phyloP scores from a whole-genome alignment of 2,113 vertebrate genomes.

The Thalassarche chlororhynchos region DNA sequence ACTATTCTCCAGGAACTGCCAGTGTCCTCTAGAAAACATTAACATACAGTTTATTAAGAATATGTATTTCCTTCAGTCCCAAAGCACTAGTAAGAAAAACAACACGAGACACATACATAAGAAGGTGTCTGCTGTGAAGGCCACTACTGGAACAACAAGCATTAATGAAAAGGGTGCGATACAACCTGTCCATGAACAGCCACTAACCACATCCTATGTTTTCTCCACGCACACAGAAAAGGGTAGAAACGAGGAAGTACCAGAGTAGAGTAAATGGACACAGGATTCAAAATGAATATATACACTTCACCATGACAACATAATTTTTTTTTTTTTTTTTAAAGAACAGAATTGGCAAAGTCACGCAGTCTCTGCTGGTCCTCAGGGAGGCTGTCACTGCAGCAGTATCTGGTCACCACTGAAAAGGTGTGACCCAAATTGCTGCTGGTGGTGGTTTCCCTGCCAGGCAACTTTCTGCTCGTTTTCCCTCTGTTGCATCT shows the following conservation, averaged over 20 bases:
- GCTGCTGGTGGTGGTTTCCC: neutral
- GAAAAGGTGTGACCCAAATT: neutral
- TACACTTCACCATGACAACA: neutral
- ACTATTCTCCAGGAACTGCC: neutral
- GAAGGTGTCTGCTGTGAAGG: neutral
- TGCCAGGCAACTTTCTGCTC: accelerated
- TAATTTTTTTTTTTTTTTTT: neutral
- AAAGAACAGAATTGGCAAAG: neutral
- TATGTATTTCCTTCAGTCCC: neutral
- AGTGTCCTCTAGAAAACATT: neutral
- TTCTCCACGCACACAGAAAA: neutral
- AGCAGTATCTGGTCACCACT: neutral
- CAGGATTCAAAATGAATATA: neutral
- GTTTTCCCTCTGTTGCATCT: neutral
- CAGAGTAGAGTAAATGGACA: neutral
- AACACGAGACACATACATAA: neutral
- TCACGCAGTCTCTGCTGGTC: neutral
- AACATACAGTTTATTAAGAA: neutral
- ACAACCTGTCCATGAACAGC: neutral
- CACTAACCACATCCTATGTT: neutral
- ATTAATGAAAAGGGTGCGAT: neutral
- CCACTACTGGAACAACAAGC: neutral
- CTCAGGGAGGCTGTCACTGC: neutral
- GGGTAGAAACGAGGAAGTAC: neutral
- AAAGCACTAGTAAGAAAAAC: neutral